These are phyloP conservation scores for Dynastes tityus DNA, from an alignment of 2,888 invertebrate genomes.

Conservation along the genomic window DNA sequence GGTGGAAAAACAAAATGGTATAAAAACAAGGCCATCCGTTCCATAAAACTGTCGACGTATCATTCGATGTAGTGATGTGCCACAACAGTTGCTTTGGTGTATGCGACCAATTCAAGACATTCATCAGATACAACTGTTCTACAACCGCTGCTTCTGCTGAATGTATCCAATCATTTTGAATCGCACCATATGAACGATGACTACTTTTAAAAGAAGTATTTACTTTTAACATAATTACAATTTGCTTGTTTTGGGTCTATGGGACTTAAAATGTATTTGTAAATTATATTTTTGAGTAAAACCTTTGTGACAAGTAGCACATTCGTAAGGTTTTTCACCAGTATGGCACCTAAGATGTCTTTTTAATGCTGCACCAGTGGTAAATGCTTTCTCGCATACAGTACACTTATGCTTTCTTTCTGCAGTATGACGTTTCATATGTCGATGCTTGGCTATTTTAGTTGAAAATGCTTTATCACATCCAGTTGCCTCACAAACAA, in stretches of 20 bases:
- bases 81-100: too few species aligned
- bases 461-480: slow-evolving; percentile 34
- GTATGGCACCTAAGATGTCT: slow-evolving; percentile 27
- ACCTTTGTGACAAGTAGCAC: slow-evolving; percentile 19
- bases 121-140: too few species aligned
- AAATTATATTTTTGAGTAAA: slow-evolving; percentile 30
- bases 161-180: too few species aligned
- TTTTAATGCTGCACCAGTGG: slow-evolving; percentile 15
- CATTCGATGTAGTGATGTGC: too few species aligned
- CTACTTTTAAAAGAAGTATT: neutral
- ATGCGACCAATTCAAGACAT: too few species aligned
- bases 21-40: too few species aligned
- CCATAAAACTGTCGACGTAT: too few species aligned
- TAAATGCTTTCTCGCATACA: slow-evolving; percentile 24
- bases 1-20: too few species aligned
- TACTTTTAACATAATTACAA: neutral
- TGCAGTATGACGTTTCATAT: slow-evolving; percentile 9
- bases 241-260: neutral
- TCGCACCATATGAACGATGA: too few species aligned
- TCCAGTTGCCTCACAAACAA: slow-evolving; percentile 8
- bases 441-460: neutral
- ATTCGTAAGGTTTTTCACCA: slow-evolving; percentile 33
- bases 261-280: slow-evolving; percentile 31
- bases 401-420: slow-evolving; percentile 10
- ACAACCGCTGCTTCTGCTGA: too few species aligned